Conservation (phyloP, 2,888 invertebrate species). For the Lepidocyrtinus sp. region DNA sequence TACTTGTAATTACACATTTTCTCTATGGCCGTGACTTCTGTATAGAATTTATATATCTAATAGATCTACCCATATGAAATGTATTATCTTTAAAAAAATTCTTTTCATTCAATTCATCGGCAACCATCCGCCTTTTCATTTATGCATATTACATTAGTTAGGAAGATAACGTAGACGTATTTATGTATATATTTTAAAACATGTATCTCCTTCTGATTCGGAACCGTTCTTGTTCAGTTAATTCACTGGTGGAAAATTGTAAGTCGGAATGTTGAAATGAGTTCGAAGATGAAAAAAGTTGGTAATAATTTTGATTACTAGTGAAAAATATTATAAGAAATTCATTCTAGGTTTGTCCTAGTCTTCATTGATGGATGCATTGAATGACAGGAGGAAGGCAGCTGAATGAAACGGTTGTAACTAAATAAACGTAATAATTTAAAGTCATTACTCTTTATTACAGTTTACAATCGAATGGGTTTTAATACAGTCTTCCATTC, state of each 20-base stretch:
- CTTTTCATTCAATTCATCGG: slow-evolving; percentile 4
- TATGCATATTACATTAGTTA: slow-evolving; percentile 21
- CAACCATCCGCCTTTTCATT: slow-evolving; percentile 28
- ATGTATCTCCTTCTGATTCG: not conserved
- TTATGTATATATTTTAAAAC: too few species aligned
- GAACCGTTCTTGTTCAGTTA: too few species aligned
- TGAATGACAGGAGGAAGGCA: too few species aligned
- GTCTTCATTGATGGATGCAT: not conserved
- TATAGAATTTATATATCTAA: slow-evolving; percentile 1
- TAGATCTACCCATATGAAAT: too few species aligned
- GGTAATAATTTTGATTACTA: not conserved
- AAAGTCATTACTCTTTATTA: too few species aligned
- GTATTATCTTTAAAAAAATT: too few species aligned
- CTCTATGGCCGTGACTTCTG: slow-evolving; percentile 34
- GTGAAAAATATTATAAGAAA: not conserved
- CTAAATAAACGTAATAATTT: too few species aligned
- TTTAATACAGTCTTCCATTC: too few species aligned
- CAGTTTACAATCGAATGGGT: too few species aligned
- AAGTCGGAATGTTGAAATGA: not conserved
- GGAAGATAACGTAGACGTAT: too few species aligned
- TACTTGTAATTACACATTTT: slow-evolving; percentile 58
- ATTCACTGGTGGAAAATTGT: not conserved
- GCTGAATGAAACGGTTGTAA: too few species aligned
- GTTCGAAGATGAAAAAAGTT: not conserved
- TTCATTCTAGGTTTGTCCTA: slow-evolving; percentile 1